Conservation (phyloP, 2,888 invertebrate species). For the Cryptus armator region DNA sequence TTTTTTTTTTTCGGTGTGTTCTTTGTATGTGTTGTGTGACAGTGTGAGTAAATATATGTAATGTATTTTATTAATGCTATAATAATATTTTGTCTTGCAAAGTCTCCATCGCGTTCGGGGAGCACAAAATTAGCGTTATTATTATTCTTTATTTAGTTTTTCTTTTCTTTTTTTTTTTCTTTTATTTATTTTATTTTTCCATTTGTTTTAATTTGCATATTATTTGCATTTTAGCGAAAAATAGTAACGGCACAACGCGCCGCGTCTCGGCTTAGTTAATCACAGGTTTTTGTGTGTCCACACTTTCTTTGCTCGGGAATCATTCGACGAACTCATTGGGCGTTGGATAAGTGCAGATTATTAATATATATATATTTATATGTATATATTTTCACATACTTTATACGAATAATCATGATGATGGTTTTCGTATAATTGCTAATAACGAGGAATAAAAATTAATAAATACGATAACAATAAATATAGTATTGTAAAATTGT, state of each 20-base stretch:
- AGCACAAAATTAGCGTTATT: constrained; percentile 63
- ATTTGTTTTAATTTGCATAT: constrained; percentile 44
- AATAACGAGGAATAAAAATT: constrained; percentile 67
- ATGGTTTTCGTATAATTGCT: constrained; percentile 52
- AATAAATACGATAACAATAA: constrained; percentile 67
- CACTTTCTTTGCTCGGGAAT: constrained; percentile 63
- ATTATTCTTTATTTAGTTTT: constrained; percentile 54
- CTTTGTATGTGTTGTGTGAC: constrained; percentile 30
- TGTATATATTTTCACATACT: constrained; percentile 47
- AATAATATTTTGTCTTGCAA: constrained; percentile 56
- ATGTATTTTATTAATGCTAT: constrained; percentile 46
- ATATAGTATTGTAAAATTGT: constrained; percentile 59
- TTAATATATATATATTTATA: constrained; percentile 42
- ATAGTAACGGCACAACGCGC: constrained; percentile 67
- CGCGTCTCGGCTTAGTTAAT: constrained; percentile 66
- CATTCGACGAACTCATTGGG: constrained; percentile 64
- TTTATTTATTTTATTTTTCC: constrained; percentile 37
- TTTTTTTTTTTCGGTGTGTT: constrained; percentile 26
- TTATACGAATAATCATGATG: constrained; percentile 60
- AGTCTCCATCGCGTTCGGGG: constrained; percentile 54
- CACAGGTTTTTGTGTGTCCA: constrained; percentile 68
- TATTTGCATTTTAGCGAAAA: constrained; percentile 66
- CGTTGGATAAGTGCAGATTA: constrained; percentile 58
- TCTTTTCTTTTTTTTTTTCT: constrained; percentile 55
- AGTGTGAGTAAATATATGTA: constrained; percentile 41